phyloP scores from a whole-genome alignment of 2,113 vertebrate species.

The Podarcis muralis region DNA sequence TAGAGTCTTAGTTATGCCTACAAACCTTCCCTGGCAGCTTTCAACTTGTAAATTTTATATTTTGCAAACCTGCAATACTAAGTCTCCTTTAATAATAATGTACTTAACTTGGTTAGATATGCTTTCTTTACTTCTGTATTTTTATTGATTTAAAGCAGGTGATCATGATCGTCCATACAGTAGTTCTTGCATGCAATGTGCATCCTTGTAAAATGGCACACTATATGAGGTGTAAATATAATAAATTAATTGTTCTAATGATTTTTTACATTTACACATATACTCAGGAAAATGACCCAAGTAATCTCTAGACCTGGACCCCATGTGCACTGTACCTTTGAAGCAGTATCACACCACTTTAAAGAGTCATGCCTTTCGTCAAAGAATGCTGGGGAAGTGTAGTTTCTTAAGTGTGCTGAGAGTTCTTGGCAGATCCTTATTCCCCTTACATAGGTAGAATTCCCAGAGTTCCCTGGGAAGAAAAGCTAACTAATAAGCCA shows the following conservation, averaged over 20 bases:
- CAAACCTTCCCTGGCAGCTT: constrained; percentile 65
- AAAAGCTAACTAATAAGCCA: too few relatives aligned
- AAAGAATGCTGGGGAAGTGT: too few relatives aligned
- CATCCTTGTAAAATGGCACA: not conserved
- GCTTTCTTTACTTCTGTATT: constrained; percentile 70
- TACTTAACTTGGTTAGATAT: constrained; percentile 73
- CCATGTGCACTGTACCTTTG: too few relatives aligned
- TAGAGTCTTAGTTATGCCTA: constrained; percentile 59
- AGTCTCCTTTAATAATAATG: constrained; percentile 63
- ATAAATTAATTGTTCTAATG: not conserved
- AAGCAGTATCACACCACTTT: too few relatives aligned
- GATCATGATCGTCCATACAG: constrained; percentile 73
- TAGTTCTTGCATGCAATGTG: constrained; percentile 5
- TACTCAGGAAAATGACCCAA: too few relatives aligned
- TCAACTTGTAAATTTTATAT: constrained; percentile 63
- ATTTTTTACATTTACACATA: too few relatives aligned
- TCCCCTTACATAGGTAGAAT: too few relatives aligned
- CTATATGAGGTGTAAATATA: not conserved
- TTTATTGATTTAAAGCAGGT: constrained; percentile 74
- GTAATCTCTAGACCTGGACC: too few relatives aligned
- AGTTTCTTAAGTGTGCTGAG: too few relatives aligned
- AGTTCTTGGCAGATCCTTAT: too few relatives aligned
- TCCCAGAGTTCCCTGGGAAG: too few relatives aligned
- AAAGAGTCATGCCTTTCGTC: too few relatives aligned
- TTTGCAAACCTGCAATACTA: constrained; percentile 66